A percentile compares a stretch with the other conserved stretches of the same genome.
Evolutionary conservation across 1,140 invertebrate genomes (phyloP).

Genomic region (Schlechtendalia chinensis): DNA sequence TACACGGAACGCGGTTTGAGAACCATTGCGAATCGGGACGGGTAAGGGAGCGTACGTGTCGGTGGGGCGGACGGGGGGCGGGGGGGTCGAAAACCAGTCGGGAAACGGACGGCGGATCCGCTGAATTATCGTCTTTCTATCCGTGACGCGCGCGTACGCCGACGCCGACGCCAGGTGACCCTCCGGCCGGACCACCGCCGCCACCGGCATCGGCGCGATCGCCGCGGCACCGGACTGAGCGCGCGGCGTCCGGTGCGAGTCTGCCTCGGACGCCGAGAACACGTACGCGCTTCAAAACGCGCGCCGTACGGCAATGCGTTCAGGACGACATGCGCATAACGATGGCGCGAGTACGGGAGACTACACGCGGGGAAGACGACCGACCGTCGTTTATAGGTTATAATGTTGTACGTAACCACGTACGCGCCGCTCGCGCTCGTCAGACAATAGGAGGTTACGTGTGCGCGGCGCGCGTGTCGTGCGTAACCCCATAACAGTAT

Average conservation of each 20-base stretch:
- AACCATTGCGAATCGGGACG: conserved; percentile 19
- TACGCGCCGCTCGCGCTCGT: background rate
- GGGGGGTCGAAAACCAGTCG: conserved; percentile 23
- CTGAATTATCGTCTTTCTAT: conserved; percentile 24
- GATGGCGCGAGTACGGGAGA: background rate
- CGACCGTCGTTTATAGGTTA: no score
- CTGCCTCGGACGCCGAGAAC: conserved; percentile 2
- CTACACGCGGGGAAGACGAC: background rate
- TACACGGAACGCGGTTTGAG: conserved; percentile 5
- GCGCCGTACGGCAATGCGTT: no score
- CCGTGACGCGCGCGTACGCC: background rate
- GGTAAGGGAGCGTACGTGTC: background rate
- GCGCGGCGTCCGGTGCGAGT: background rate
- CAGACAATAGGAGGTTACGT: background rate
- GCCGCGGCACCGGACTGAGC: no score
- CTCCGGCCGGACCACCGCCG: conserved; percentile 5
- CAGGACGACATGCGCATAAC: no score
- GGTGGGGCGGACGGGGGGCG: background rate
- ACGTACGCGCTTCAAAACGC: background rate
- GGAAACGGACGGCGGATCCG: background rate
- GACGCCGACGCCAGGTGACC: background rate
- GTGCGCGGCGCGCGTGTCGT: background rate
- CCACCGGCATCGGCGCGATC: background rate
- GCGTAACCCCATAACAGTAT: background rate
- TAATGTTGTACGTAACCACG: background rate